Evolutionary conservation across 2,113 vertebrate genomes (phyloP), one percentile per base, ranked within the genome.

Genomic region (Oplegnathus fasciatus): DNA sequence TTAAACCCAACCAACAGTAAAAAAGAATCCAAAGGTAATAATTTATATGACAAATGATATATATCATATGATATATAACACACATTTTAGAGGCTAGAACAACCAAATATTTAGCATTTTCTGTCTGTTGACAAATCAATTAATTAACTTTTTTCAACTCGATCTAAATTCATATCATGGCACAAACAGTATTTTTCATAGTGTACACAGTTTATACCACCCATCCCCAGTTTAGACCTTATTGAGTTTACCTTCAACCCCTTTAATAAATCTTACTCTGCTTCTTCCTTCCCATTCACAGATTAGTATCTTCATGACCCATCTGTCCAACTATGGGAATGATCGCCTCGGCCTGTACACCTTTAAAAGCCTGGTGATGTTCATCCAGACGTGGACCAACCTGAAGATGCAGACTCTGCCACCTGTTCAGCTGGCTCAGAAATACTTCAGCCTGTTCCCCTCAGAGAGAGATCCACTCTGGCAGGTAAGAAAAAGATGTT

Each of bases 231-330:
- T 32, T 57, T 13, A 52, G 26, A 28, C 17, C 37, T 5, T 9
- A 65, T 44, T 32, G 55, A 54, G 9, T 50, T 84, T 34, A 5
- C 13, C 6, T 73, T 64, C 14, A 8, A 42, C 61, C 20, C 5
- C 14, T 52, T 37, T 50, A 60, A 13, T 74, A n/a, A 50, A 42
- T 20, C 66, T n/a, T 26, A 2, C 26, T 64, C 17, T 75, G 24
- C 13, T 15, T 52, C 8, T 26, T 0, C 0, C 64, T 88, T 71
- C 74, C 15, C 22, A 3, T 61, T 52, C 55, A 78, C 93, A 99
- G 98, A 99, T 99, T 86, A 99, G 98, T 91, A 99, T 99, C 91
- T 99, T 99, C 93, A 99, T 99, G 98, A 99, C 98, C 5, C 98
- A 99, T 83, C 94, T 99, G 92, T 99, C 98, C 87, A 99, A 99